Conservation (phyloP, 2,797 vertebrate genomes). For the Sphaeramia orbicularis region DNA sequence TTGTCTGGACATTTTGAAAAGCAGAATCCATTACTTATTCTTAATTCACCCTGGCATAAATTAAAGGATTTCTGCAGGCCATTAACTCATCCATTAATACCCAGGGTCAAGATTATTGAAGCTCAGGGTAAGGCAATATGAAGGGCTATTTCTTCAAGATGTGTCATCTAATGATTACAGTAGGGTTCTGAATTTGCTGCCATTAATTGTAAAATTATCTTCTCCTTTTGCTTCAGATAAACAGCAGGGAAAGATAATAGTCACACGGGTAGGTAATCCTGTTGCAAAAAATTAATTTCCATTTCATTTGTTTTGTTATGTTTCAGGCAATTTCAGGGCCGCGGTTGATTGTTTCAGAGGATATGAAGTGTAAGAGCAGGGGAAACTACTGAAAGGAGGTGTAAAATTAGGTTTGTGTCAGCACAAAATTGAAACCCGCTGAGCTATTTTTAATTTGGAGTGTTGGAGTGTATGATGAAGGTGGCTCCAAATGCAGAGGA, state of each 20-base stretch:
- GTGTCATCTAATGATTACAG: constrained; percentile 83
- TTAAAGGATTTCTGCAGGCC: constrained; percentile 88
- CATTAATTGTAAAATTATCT: constrained; percentile 87
- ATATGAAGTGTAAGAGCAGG: constrained; percentile 78
- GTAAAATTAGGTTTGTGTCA: constrained; percentile 84
- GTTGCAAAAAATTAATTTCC: constrained; percentile 85
- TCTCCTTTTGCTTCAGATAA: constrained; percentile 81
- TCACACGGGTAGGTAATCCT: constrained; percentile 80
- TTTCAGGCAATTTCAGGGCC: constrained; percentile 82
- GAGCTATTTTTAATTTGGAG: constrained; percentile 83
- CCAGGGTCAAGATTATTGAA: constrained; percentile 88
- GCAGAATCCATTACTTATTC: constrained; percentile 89
- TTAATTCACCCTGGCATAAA: constrained; percentile 89
- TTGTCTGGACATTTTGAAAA: constrained; percentile 86
- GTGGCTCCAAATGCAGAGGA: constrained; percentile 64
- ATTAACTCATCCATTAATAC: constrained; percentile 90
- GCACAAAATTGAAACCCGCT: constrained; percentile 82
- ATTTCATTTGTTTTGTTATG: constrained; percentile 85
- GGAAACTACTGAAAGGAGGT: constrained; percentile 75
- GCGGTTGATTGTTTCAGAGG: constrained; percentile 80
- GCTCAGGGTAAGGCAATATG: constrained; percentile 86
- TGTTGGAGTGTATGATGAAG: constrained; percentile 75
- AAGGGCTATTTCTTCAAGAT: constrained; percentile 85
- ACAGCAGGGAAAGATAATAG: constrained; percentile 83
- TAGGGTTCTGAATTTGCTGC: constrained; percentile 77